Evolutionary conservation across 2,888 invertebrate species (phyloP).

Genomic region (Malthinus flaveolus): DNA sequence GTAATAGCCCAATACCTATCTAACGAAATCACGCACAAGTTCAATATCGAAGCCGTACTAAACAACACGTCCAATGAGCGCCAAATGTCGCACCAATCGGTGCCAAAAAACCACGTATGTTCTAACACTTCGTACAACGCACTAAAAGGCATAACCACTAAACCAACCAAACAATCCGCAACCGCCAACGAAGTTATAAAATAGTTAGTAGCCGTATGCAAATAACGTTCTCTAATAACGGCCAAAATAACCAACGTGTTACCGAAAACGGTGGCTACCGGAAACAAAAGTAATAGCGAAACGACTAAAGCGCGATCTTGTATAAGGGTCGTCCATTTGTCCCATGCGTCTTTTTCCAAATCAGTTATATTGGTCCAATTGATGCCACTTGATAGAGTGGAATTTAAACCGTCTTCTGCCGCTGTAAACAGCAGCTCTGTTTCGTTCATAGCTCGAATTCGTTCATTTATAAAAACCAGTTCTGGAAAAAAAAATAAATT

Average conservation of each 20-base stretch:
- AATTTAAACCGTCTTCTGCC: slow-evolving; percentile 29
- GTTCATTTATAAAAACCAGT: slow-evolving; percentile 13
- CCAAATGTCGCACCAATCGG: slow-evolving; percentile 98
- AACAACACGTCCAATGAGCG: slow-evolving; percentile 95
- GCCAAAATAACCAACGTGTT: slow-evolving; percentile 94
- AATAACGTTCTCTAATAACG: slow-evolving; percentile 87
- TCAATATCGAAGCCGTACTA: slow-evolving; percentile 96
- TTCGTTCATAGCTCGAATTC: slow-evolving; percentile 29
- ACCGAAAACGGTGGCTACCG: slow-evolving; percentile 91
- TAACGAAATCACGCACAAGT: slow-evolving; percentile 94
- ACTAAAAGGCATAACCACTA: slow-evolving; percentile 98
- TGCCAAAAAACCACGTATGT: slow-evolving; percentile 92
- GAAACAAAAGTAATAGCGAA: slow-evolving; percentile 82
- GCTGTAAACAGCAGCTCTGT: slow-evolving; percentile 30
- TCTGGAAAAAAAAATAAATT: not conserved
- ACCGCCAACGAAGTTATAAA: slow-evolving; percentile 96
- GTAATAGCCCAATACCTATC: slow-evolving; percentile 99
- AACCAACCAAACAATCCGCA: slow-evolving; percentile 93
- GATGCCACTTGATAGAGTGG: slow-evolving; percentile 26
- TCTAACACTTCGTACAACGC: slow-evolving; percentile 87
- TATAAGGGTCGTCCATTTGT: slow-evolving; percentile 58
- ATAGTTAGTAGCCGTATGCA: slow-evolving; percentile 97
- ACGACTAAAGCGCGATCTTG: slow-evolving; percentile 77
- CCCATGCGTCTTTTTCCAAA: slow-evolving; percentile 50
- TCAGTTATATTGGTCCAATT: slow-evolving; percentile 46